A percentile compares a stretch with the other conserved stretches of the same genome.
Conservation (phyloP, 2,113 vertebrate genomes). For the Atrichornis clamosus region DNA sequence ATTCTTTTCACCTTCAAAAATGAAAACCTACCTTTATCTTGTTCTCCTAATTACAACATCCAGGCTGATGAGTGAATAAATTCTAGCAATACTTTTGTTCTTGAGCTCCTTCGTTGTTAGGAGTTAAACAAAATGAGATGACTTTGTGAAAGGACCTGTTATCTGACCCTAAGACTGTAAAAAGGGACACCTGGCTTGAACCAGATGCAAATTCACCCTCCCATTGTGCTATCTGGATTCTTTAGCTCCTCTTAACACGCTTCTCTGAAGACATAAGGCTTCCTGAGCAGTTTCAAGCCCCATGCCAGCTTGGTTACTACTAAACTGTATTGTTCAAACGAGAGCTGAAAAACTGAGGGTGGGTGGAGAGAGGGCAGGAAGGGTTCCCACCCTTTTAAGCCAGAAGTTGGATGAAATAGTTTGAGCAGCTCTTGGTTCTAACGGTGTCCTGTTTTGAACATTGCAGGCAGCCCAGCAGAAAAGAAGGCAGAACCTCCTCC, state of each 20-base stretch:
- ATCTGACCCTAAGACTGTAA: not conserved
- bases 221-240: not conserved
- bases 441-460: not conserved
- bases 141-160: not conserved
- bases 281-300: not conserved
- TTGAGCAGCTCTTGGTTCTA: not conserved
- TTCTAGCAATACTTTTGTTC: not conserved
- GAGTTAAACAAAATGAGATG: not conserved
- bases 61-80: not conserved
- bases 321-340: not conserved
- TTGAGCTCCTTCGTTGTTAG: not conserved
- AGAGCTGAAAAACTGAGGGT: not conserved
- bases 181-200: not conserved
- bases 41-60: not conserved
- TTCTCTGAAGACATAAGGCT: not conserved
- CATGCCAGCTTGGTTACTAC: not conserved
- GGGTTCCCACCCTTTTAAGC: not conserved
- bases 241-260: not conserved
- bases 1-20: not conserved
- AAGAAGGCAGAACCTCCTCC: constrained; percentile 88
- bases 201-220: not conserved
- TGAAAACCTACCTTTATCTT: not conserved
- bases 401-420: not conserved
- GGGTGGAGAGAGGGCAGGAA: not conserved
- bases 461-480: constrained; percentile 82